phyloP scores from a whole-genome alignment of 2,797 vertebrate genomes.

The Gephyroberyx darwinii region DNA sequence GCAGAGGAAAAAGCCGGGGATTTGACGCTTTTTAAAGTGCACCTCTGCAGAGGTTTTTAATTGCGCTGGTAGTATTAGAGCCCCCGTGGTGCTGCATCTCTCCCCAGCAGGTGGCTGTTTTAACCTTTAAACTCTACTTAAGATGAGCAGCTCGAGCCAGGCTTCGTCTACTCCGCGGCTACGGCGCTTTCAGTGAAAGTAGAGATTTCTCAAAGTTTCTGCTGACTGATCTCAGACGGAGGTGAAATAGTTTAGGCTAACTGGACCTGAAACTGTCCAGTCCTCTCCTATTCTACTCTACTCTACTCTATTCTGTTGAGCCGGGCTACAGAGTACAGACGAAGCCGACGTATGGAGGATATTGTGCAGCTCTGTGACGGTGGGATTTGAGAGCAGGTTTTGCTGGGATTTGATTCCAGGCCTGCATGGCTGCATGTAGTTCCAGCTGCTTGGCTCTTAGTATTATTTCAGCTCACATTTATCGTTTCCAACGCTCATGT shows the following conservation, averaged over 20 bases:
- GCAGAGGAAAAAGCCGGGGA: constrained; percentile 21
- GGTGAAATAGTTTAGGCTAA: not conserved
- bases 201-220: constrained; percentile 2
- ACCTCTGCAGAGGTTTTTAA: constrained; percentile 52
- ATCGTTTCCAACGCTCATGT: not conserved
- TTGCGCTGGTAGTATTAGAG: constrained; percentile 54
- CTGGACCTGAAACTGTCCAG: not conserved
- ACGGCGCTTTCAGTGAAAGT: constrained; percentile 14
- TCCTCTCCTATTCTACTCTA: not conserved
- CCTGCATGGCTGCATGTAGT: no score
- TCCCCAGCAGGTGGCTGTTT: constrained; percentile 59
- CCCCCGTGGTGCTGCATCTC: constrained; percentile 44
- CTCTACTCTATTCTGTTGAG: no score
- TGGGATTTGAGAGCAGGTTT: no score
- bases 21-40: constrained; percentile 38
- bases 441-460: not conserved
- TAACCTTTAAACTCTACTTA: constrained; percentile 58
- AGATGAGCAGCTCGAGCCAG: constrained; percentile 19
- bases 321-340: no score
- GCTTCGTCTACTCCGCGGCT: not conserved
- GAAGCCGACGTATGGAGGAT: no score
- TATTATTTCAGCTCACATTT: not conserved
- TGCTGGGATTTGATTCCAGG: no score
- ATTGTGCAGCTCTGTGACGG: no score
- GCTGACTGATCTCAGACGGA: constrained; percentile 4